These are phyloP conservation scores for Strigamia transsilvanica DNA, from an alignment of 2,888 invertebrate species.

Conservation along the genomic window DNA sequence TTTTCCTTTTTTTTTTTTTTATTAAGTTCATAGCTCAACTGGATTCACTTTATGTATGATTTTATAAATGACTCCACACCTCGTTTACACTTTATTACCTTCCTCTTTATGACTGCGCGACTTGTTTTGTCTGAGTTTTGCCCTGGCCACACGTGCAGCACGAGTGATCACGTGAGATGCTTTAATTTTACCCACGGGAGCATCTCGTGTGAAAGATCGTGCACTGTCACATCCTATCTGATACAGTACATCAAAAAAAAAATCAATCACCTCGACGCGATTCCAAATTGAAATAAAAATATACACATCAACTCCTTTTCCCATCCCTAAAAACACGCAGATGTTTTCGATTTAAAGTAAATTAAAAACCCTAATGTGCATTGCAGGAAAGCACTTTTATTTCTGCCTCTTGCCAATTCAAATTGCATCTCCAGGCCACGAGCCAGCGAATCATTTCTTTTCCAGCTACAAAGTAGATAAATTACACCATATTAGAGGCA, in stretches of 20 bases:
- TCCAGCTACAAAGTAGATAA: too few relatives aligned
- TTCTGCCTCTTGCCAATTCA: too few relatives aligned
- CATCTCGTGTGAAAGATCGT: background rate
- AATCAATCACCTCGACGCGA: background rate
- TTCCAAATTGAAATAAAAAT: background rate
- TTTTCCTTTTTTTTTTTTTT: too few relatives aligned
- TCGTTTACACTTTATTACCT: background rate
- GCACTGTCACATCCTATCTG: slow-evolving; percentile 12
- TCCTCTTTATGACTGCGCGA: background rate
- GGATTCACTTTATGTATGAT: slow-evolving; percentile 3
- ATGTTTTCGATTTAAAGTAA: too few relatives aligned
- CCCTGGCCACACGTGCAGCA: slow-evolving; percentile 15
- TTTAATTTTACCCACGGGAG: background rate
- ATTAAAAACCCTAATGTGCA: too few relatives aligned
- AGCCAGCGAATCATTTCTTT: too few relatives aligned
- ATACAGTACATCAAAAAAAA: background rate
- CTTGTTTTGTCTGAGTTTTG: slow-evolving; percentile 14
- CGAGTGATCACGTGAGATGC: background rate
- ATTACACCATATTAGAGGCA: too few relatives aligned
- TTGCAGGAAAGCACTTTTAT: too few relatives aligned
- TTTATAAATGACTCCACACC: background rate
- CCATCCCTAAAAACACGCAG: too few relatives aligned
- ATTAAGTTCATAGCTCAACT: background rate
- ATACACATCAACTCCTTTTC: too few relatives aligned
- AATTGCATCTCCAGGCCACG: too few relatives aligned